Evolutionary conservation across 2,888 invertebrate genomes (phyloP).

Genomic region (Volucella bombylans): DNA sequence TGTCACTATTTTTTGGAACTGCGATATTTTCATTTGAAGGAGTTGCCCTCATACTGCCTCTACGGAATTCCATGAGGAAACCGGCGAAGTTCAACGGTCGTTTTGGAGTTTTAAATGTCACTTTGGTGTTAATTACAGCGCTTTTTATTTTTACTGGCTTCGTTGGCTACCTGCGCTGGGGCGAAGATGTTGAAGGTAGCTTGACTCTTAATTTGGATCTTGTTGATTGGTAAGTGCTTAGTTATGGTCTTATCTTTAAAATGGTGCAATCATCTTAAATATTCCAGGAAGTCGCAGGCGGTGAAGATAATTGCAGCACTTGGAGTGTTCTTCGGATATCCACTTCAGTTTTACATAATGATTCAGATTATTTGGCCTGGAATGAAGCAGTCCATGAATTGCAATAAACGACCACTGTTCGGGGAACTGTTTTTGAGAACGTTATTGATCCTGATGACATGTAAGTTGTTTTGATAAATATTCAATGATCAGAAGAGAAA

Average conservation of each 20-base stretch:
- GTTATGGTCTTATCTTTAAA: not conserved
- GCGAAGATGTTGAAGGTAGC: constrained; percentile 90
- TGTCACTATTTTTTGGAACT: constrained; percentile 97
- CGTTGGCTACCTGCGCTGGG: constrained; percentile 93
- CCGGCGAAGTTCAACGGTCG: constrained; percentile 90
- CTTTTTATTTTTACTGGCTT: constrained; percentile 93
- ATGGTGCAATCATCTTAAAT: constrained; percentile 7
- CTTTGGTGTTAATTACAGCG: constrained; percentile 91
- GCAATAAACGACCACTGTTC: constrained; percentile 84
- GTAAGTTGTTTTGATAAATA: constrained; percentile 85
- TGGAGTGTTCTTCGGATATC: constrained; percentile 94
- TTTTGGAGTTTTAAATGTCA: constrained; percentile 93
- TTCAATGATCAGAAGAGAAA: too few relatives aligned
- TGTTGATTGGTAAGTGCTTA: constrained; percentile 77
- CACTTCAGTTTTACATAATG: constrained; percentile 98
- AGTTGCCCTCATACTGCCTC: constrained; percentile 93
- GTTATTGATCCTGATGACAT: constrained; percentile 89
- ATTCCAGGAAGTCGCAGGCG: constrained; percentile 89
- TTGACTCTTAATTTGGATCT: constrained; percentile 92
- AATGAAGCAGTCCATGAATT: constrained; percentile 84
- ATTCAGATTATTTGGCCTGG: constrained; percentile 94
- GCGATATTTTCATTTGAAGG: constrained; percentile 98
- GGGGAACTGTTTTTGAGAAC: constrained; percentile 89
- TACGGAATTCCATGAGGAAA: constrained; percentile 94
- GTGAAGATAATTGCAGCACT: constrained; percentile 92